These are phyloP conservation scores for Listrodromus nycthemerus DNA, from an alignment of 2,888 invertebrate species.

Conservation along the genomic window DNA sequence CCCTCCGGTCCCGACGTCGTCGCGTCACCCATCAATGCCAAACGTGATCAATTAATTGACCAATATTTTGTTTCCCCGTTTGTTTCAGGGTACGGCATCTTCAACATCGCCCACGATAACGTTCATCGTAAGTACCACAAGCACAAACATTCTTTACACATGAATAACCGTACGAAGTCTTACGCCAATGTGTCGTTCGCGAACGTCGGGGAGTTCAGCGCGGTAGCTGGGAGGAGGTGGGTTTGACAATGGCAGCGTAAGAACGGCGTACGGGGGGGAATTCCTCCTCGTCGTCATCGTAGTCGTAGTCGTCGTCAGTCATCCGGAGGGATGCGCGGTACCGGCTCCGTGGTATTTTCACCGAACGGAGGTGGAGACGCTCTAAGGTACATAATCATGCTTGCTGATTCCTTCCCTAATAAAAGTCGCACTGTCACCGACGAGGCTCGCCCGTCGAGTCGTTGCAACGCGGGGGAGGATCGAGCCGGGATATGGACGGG, in stretches of 20 bases:
- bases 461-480: slow-evolving; percentile 30
- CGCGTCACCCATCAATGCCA: background rate
- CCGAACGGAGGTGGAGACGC: slow-evolving; percentile 74
- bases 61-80: slow-evolving; percentile 41
- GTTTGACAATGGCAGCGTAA: slow-evolving; percentile 64
- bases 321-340: slow-evolving; percentile 44
- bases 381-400: slow-evolving; percentile 84
- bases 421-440: slow-evolving; percentile 83
- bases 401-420: slow-evolving; percentile 84
- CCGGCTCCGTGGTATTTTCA: slow-evolving; percentile 40
- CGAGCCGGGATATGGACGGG: slow-evolving; percentile 58
- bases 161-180: slow-evolving; percentile 44
- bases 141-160: background rate
- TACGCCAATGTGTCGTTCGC: slow-evolving; percentile 76
- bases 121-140: slow-evolving; percentile 80
- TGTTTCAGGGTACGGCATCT: slow-evolving; percentile 81
- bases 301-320: slow-evolving; percentile 61
- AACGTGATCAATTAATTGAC: slow-evolving; percentile 4
- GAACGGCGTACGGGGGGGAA: slow-evolving; percentile 63
- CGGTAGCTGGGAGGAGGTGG: slow-evolving; percentile 48
- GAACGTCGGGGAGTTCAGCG: slow-evolving; percentile 70
- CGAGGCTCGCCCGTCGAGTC: slow-evolving; percentile 53
- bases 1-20: slow-evolving; percentile 4
- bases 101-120: slow-evolving; percentile 81
- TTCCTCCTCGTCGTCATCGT: slow-evolving; percentile 55